Evolutionary conservation across 2,888 invertebrate species (phyloP).

Genomic region (Coelinius sp.): DNA sequence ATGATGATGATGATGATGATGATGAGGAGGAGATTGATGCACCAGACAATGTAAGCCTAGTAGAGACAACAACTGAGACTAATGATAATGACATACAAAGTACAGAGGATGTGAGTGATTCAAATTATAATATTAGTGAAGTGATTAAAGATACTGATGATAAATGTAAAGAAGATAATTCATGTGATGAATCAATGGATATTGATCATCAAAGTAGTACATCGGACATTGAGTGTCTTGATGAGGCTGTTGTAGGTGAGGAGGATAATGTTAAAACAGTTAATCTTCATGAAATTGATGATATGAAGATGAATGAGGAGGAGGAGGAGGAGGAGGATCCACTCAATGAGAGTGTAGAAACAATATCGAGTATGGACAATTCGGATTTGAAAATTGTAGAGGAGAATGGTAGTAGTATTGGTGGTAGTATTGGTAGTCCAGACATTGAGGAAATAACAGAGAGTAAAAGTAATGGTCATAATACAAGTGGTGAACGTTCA

Average conservation of each 20-base stretch:
- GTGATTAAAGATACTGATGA: slow-evolving; percentile 52
- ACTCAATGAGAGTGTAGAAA: slow-evolving; percentile 56
- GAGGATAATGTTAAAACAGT: slow-evolving; percentile 63
- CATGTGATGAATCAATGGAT: slow-evolving; percentile 59
- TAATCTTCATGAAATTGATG: slow-evolving; percentile 34
- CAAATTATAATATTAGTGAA: slow-evolving; percentile 71
- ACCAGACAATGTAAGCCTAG: slow-evolving; percentile 47
- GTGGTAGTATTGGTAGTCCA: slow-evolving; percentile 61
- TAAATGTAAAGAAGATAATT: slow-evolving; percentile 33
- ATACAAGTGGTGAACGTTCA: slow-evolving; percentile 50
- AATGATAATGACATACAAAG: slow-evolving; percentile 39
- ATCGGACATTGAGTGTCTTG: slow-evolving; percentile 68
- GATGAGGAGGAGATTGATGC: slow-evolving; percentile 50
- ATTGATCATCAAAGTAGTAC: slow-evolving; percentile 62
- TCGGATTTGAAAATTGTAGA: slow-evolving; percentile 64
- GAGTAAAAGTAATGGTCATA: slow-evolving; percentile 60
- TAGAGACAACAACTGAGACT: slow-evolving; percentile 53
- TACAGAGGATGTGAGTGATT: slow-evolving; percentile 71
- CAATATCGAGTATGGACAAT: slow-evolving; percentile 52
- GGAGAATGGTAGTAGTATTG: slow-evolving; percentile 64
- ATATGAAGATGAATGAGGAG: slow-evolving; percentile 48
- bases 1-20: slow-evolving; percentile 51
- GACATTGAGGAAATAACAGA: slow-evolving; percentile 68
- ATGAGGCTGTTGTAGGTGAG: slow-evolving; percentile 54
- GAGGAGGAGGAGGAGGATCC: slow-evolving; percentile 62